These are phyloP conservation scores for Paraplagusia blochii DNA, from an alignment of 2,113 vertebrate species.

Conservation along the genomic window DNA sequence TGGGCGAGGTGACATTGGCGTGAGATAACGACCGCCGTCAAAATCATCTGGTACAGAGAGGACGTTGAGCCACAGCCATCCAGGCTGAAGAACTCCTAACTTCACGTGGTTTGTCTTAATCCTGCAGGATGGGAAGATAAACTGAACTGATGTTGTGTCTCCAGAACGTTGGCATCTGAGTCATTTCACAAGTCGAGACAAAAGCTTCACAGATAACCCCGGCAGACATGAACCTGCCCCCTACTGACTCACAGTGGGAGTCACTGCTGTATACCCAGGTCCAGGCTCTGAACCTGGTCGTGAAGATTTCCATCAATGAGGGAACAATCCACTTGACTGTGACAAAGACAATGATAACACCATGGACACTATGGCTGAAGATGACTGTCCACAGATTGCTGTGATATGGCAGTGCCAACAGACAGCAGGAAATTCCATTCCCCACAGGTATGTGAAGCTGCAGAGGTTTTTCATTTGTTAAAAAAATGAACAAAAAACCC, in stretches of 20 bases:
- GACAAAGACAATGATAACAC: too few species aligned
- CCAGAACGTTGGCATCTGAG: slow-evolving; percentile 18
- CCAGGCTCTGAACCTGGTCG: too few species aligned
- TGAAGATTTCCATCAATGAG: too few species aligned
- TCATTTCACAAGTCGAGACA: slow-evolving; percentile 3
- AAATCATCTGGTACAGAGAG: slow-evolving; percentile 26
- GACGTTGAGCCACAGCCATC: slow-evolving; percentile 29
- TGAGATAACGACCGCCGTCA: slow-evolving; percentile 34
- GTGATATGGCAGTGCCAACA: slow-evolving; percentile 10
- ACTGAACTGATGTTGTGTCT: slow-evolving; percentile 33
- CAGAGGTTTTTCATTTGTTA: too few species aligned
- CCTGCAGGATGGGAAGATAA: slow-evolving; percentile 16
- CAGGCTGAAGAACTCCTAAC: too few species aligned
- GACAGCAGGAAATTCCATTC: slow-evolving; percentile 42
- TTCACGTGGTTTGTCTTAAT: too few species aligned
- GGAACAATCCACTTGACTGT: too few species aligned
- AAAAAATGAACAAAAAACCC: neutral
- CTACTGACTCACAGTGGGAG: too few species aligned
- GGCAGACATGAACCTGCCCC: slow-evolving; percentile 18
- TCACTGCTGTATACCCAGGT: too few species aligned
- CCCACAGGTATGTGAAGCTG: slow-evolving; percentile 20
- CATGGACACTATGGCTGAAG: too few species aligned
- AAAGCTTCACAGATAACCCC: neutral
- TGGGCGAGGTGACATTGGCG: slow-evolving; percentile 21
- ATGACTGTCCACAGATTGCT: slow-evolving; percentile 1